These are phyloP conservation scores for Gryllus bimaculatus DNA, from an alignment of 1,140 invertebrate genomes.

Conservation along the genomic window DNA sequence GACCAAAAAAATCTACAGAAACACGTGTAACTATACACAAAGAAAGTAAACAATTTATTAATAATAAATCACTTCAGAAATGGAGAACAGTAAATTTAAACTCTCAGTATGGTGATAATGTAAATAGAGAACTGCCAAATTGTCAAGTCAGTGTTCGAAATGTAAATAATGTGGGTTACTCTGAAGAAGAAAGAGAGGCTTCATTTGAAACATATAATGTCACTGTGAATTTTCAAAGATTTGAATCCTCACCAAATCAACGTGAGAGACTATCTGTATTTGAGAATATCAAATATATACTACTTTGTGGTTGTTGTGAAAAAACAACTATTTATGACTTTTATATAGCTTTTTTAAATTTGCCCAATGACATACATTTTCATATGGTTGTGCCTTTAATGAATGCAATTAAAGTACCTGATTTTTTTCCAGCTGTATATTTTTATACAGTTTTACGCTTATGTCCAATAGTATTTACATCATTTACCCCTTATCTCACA, in stretches of 20 bases:
- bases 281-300: not conserved
- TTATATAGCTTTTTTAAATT: not conserved
- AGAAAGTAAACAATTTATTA: not conserved
- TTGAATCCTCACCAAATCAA: not conserved
- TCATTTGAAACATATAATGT: not conserved
- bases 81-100: not conserved
- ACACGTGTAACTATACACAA: not conserved
- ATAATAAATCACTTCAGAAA: not conserved
- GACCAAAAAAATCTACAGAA: no score
- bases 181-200: no score
- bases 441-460: not conserved
- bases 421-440: not conserved
- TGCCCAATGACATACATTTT: not conserved
- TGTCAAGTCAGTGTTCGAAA: no score
- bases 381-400: not conserved
- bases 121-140: no score
- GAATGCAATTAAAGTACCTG: not conserved
- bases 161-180: no score
- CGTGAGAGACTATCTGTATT: not conserved
- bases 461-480: not conserved
- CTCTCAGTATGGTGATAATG: not conserved
- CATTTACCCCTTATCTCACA: not conserved
- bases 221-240: not conserved
- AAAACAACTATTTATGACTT: not conserved
- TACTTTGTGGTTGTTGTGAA: not conserved